These are phyloP conservation scores for Bucco capensis DNA, from an alignment of 2,113 vertebrate species.

Conservation along the genomic window DNA sequence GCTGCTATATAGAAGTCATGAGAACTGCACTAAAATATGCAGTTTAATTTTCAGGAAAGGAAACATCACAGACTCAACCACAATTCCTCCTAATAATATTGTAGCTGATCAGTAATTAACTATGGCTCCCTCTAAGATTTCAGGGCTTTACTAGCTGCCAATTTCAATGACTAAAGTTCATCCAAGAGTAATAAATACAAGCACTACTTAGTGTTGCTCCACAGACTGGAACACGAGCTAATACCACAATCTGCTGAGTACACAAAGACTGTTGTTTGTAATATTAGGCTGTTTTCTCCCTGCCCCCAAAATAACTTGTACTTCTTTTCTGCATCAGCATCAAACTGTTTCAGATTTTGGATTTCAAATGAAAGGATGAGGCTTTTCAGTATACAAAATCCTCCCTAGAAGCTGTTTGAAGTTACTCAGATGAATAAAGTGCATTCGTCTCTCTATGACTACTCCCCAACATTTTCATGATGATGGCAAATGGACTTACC, in stretches of 20 bases:
- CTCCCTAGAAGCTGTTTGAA: not conserved
- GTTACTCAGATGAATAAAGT: not conserved
- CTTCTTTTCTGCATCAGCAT: not conserved
- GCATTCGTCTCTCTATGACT: not conserved
- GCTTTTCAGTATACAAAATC: not conserved
- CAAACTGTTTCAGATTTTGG: not conserved
- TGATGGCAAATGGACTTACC: not conserved
- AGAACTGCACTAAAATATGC: not conserved
- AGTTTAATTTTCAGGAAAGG: not conserved
- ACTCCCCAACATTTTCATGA: not conserved
- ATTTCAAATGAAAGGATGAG: not conserved
- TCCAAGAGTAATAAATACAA: constrained; percentile 7
- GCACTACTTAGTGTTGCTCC: not conserved
- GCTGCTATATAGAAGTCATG: not conserved
- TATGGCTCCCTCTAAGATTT: not conserved
- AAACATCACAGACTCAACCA: not conserved
- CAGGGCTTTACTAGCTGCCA: not conserved
- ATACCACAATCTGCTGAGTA: not conserved
- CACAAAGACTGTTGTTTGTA: not conserved
- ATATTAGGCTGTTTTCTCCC: not conserved
- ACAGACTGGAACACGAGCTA: not conserved
- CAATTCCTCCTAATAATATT: not conserved
- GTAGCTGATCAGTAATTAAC: not conserved
- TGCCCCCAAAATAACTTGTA: not conserved
- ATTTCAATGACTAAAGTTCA: not conserved